Evolutionary conservation across 2,888 invertebrate species (phyloP).

Genomic region (Thecocarcelia acutangulata): DNA sequence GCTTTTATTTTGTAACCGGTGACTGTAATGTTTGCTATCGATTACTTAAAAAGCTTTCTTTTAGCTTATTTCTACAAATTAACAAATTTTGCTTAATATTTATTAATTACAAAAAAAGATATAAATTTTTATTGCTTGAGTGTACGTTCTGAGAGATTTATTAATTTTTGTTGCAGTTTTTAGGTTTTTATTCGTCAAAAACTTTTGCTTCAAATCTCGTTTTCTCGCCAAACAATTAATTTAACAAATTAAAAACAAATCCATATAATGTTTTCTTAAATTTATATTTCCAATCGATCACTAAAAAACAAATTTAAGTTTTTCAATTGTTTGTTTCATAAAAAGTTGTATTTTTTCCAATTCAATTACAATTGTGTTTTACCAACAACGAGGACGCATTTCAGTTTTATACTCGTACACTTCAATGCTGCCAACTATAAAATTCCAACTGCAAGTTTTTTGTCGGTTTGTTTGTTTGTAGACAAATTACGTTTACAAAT

Average conservation of each 20-base stretch:
- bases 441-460: not conserved
- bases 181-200: too few species aligned
- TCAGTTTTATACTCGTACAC: slow-evolving; percentile 19
- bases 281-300: not conserved
- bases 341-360: slow-evolving; percentile 56
- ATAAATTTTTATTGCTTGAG: too few species aligned
- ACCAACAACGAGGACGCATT: slow-evolving; percentile 21
- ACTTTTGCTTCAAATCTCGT: not conserved
- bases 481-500: slow-evolving; percentile 52
- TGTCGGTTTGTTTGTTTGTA: not conserved
- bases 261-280: too few species aligned
- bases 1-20: too few species aligned
- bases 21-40: too few species aligned
- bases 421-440: slow-evolving; percentile 41
- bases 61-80: too few species aligned
- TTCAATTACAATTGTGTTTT: slow-evolving; percentile 64
- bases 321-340: slow-evolving; percentile 37
- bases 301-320: slow-evolving; percentile 46
- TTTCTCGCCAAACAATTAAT: not conserved
- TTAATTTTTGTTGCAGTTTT: too few species aligned
- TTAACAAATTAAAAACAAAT: not conserved
- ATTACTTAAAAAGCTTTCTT: too few species aligned
- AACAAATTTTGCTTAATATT: too few species aligned
- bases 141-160: too few species aligned
- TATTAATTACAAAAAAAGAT: too few species aligned